Evolutionary conservation across 2,888 invertebrate species (phyloP).

Genomic region (Schrankia costaestrigalis): DNA sequence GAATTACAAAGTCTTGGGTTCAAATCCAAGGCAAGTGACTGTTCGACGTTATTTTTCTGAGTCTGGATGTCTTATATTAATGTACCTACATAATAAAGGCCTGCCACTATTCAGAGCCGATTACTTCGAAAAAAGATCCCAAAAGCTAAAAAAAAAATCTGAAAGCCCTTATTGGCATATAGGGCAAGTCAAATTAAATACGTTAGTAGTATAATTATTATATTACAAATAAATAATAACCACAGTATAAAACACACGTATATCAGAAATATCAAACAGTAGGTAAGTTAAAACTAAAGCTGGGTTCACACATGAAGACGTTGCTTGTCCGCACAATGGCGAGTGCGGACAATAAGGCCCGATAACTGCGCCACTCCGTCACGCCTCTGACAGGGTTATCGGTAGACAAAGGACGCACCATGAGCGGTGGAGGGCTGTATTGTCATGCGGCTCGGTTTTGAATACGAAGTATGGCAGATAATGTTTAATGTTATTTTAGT

Average conservation of each 20-base stretch:
- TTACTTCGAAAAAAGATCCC: too few relatives aligned
- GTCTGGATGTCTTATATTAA: too few relatives aligned
- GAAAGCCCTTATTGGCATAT: too few relatives aligned
- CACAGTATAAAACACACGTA: background rate
- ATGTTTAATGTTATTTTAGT: constrained; percentile 9
- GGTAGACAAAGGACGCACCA: constrained; percentile 33
- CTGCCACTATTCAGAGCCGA: too few relatives aligned
- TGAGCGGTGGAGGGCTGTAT: constrained; percentile 30
- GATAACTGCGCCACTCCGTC: constrained; percentile 77
- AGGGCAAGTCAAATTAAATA: too few relatives aligned
- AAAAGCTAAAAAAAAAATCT: too few relatives aligned
- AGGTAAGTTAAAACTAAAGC: constrained; percentile 34
- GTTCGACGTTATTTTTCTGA: too few relatives aligned
- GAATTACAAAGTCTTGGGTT: too few relatives aligned
- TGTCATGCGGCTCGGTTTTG: constrained; percentile 10
- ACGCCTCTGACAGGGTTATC: constrained; percentile 76
- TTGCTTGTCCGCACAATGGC: constrained; percentile 61
- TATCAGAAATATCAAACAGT: constrained; percentile 17
- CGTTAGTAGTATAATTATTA: too few relatives aligned
- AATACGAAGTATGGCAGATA: constrained; percentile 4
- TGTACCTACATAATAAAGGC: too few relatives aligned
- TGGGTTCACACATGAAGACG: constrained; percentile 57
- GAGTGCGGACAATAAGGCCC: constrained; percentile 55
- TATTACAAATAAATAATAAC: too few relatives aligned
- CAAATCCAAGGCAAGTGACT: too few relatives aligned